Evolutionary conservation across 2,113 vertebrate species (phyloP), one percentile per base, ranked within the genome.

Genomic region (Anas platyrhynchos): DNA sequence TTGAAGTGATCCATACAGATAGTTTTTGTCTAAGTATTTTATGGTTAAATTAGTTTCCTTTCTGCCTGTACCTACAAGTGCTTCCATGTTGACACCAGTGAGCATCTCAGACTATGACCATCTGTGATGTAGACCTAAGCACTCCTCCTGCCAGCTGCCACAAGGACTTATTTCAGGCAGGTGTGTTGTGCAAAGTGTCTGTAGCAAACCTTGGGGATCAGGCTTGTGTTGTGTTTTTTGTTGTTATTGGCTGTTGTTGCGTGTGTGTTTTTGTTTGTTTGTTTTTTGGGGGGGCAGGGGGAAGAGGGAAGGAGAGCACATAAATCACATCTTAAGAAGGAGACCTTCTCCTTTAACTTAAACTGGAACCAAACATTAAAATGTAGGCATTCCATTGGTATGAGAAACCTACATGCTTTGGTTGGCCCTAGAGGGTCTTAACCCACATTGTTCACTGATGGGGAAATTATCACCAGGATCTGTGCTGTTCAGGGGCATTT

Each of bases 1-100:
- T 50, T 36, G 41, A 77, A 72, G 36, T 11, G 21, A 72, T 48
- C 38, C 38, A 27, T 13, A 12, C 8, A 0, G 0, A 15, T 55
- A 11, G 12, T 63, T 89, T 85, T 67, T 58, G 14, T 56, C 20
- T 16, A 43, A 48, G 22, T 55, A 43, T 36, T 86, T 91, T 16
- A 5, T 41, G 5, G 36, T 94, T 71, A 36, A 84, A 14, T 43
- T 59, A 22, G 25, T 9, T 89, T 22, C 9, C 34, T 65, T 41
- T 65, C 36, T 65, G 26, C 26, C 36, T 65, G 36, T 84, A 21
- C 25, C 61, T 79, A 20, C 21, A 63, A 74, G 12, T 0, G 0
- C 25, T 59, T 78, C 34, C 27, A 13, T 72, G 82, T 83, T 62
- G 29, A 23, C 20, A 46, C 46, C 21, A 13, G 25, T 13, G 22